Evolutionary conservation across 2,888 invertebrate species (phyloP).

Genomic region (Habrosyne pyritoides): DNA sequence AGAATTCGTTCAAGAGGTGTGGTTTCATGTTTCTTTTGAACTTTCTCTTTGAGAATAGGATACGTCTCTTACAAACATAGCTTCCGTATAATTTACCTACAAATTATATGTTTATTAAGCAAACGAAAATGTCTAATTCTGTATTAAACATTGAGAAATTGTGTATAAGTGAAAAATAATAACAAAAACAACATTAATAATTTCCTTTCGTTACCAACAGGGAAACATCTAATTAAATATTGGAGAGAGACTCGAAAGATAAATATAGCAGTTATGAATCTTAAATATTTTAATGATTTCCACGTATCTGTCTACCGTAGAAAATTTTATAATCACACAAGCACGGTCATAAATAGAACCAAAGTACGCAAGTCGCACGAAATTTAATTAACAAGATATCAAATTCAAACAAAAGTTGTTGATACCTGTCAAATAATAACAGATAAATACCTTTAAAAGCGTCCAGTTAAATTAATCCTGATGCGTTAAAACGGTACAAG

Average conservation of each 20-base stretch:
- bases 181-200: no score
- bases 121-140: no score
- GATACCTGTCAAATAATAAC: constrained; percentile 8
- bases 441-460: constrained; percentile 46
- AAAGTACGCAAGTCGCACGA: not conserved
- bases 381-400: not conserved
- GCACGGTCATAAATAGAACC: constrained; percentile 2
- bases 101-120: no score
- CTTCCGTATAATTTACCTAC: constrained; percentile 9
- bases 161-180: no score
- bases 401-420: constrained; percentile 9
- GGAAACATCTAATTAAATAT: not conserved
- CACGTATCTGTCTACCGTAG: not conserved
- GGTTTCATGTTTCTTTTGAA: constrained; percentile 27
- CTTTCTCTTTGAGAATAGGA: constrained; percentile 20
- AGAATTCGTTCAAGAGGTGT: constrained; percentile 23
- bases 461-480: constrained; percentile 25
- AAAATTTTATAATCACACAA: not conserved
- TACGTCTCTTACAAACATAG: constrained; percentile 11
- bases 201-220: no score
- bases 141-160: no score
- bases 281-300: not conserved
- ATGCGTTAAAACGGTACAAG: constrained; percentile 23
- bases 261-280: not conserved
- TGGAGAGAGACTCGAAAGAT: not conserved